Evolutionary conservation across 2,113 vertebrate genomes (phyloP).

Genomic region (Chascanopsetta lugubris): DNA sequence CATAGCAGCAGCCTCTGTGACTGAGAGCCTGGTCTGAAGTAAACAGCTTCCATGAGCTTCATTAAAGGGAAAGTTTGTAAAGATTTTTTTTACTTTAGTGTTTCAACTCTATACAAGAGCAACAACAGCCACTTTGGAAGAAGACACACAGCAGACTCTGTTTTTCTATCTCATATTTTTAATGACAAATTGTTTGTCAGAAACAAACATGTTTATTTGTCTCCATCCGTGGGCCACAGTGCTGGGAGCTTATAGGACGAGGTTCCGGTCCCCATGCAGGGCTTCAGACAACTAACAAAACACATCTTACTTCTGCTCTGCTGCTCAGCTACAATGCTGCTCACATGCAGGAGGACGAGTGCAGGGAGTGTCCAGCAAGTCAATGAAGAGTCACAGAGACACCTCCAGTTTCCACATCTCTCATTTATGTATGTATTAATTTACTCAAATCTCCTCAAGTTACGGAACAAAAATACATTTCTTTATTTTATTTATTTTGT

Average conservation of each 20-base stretch:
- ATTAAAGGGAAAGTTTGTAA: too few species aligned
- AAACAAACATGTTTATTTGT: constrained; percentile 91
- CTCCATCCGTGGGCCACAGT: constrained; percentile 85
- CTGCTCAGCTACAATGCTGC: constrained; percentile 87
- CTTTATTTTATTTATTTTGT: not conserved
- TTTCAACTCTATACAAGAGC: too few species aligned
- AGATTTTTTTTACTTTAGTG: too few species aligned
- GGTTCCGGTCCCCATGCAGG: constrained; percentile 89
- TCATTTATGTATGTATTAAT: constrained; percentile 7
- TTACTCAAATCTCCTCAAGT: too few species aligned
- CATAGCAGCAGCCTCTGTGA: too few species aligned
- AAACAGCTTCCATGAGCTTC: too few species aligned
- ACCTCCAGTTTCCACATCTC: constrained; percentile 43
- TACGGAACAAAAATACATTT: too few species aligned
- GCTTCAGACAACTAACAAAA: constrained; percentile 94
- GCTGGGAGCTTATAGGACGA: constrained; percentile 86
- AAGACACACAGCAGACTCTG: constrained; percentile 80
- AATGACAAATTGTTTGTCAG: constrained; percentile 89
- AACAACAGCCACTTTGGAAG: constrained; percentile 84
- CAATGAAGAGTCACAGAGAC: constrained; percentile 82
- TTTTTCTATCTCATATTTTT: constrained; percentile 88
- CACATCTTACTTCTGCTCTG: constrained; percentile 93
- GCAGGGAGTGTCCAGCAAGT: constrained; percentile 78
- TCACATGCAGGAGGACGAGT: constrained; percentile 85
- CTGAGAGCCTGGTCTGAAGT: too few species aligned